Conservation (phyloP, 2,113 vertebrate genomes). For the Odontesthes bonariensis region DNA sequence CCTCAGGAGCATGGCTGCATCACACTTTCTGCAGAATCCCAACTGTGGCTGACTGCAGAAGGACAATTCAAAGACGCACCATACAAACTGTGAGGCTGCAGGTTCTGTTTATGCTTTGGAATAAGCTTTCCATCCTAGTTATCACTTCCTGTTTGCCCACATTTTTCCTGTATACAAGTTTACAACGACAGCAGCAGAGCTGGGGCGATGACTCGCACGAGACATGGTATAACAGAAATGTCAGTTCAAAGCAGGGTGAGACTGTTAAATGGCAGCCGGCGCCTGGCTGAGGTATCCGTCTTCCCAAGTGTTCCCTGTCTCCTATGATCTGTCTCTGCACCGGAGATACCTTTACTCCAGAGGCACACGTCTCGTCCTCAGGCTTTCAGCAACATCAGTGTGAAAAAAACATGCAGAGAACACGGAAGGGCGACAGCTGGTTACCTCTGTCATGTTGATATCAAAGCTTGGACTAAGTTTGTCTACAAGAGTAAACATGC, state of each 20-base stretch:
- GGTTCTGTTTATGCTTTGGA: slow-evolving; percentile 32
- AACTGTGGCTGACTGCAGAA: slow-evolving; percentile 40
- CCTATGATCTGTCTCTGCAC: slow-evolving; percentile 85
- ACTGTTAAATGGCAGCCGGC: slow-evolving; percentile 91
- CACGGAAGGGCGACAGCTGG: slow-evolving; percentile 20
- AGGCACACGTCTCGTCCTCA: slow-evolving; percentile 58
- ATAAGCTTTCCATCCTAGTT: background rate
- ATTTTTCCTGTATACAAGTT: slow-evolving; percentile 50
- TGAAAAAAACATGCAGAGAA: slow-evolving; percentile 30
- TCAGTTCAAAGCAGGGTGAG: slow-evolving; percentile 81
- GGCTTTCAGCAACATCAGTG: slow-evolving; percentile 46
- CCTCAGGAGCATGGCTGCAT: slow-evolving; percentile 24
- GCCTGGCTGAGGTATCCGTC: slow-evolving; percentile 86
- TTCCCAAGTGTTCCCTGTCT: slow-evolving; percentile 90
- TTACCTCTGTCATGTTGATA: slow-evolving; percentile 25
- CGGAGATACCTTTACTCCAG: slow-evolving; percentile 86
- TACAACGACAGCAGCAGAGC: slow-evolving; percentile 60
- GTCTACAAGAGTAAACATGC: background rate
- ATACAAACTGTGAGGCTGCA: slow-evolving; percentile 19
- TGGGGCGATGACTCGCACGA: slow-evolving; percentile 79
- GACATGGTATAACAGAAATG: slow-evolving; percentile 87
- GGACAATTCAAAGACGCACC: slow-evolving; percentile 54
- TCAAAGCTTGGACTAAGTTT: background rate
- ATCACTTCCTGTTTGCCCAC: slow-evolving; percentile 18
- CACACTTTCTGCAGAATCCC: slow-evolving; percentile 27